Evolutionary conservation across 2,888 invertebrate species (phyloP).

Genomic region (Caenorhabditis sulstoni): DNA sequence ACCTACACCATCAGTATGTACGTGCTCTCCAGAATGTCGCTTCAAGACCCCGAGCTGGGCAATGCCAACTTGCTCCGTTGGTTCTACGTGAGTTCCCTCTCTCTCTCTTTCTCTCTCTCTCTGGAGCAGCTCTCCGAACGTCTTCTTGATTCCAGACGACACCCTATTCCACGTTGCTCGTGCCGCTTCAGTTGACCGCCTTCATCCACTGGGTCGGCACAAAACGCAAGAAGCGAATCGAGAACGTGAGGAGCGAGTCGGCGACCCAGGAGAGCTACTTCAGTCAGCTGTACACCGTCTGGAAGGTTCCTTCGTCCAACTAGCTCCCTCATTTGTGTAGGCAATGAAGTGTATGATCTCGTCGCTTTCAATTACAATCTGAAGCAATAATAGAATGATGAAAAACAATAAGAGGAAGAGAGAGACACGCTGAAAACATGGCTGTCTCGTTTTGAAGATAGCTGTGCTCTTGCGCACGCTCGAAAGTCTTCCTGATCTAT

Average conservation of each 20-base stretch:
- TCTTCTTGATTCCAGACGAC: conserved; percentile 35
- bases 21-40: conserved; percentile 19
- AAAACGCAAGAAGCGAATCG: conserved; percentile 24
- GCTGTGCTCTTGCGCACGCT: too few relatives aligned
- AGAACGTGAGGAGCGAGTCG: conserved; percentile 9
- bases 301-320: conserved; percentile 5
- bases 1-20: conserved; percentile 42
- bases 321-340: too few relatives aligned
- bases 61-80: conserved; percentile 48
- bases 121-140: neutral
- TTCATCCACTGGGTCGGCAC: conserved; percentile 39
- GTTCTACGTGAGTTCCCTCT: conserved; percentile 48
- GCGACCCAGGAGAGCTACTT: conserved; percentile 37
- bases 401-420: too few relatives aligned
- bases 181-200: conserved; percentile 24
- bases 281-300: conserved; percentile 14
- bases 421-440: too few relatives aligned
- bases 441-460: too few relatives aligned
- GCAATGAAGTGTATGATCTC: too few relatives aligned
- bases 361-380: too few relatives aligned
- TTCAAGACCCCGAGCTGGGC: conserved; percentile 11
- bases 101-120: neutral
- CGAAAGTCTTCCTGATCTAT: too few relatives aligned
- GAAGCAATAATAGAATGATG: too few relatives aligned
- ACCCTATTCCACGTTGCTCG: conserved; percentile 39